These are phyloP conservation scores for Champsocephalus esox DNA, from an alignment of 2,797 vertebrate genomes.

Conservation along the genomic window DNA sequence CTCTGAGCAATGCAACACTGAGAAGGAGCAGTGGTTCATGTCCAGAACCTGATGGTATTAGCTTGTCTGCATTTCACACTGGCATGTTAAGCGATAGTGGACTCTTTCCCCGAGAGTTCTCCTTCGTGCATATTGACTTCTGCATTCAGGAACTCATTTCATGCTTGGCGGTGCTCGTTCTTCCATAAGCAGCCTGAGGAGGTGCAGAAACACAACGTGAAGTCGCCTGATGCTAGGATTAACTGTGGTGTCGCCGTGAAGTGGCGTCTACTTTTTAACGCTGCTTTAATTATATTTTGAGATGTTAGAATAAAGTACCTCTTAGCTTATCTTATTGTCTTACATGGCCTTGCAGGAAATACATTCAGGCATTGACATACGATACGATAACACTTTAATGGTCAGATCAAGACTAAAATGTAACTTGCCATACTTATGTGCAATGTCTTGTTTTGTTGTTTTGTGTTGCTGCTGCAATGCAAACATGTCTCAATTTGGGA, in stretches of 20 bases:
- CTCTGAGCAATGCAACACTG: slow-evolving; percentile 17
- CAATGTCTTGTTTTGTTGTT: no score
- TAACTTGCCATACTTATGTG: no score
- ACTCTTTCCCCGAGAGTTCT: slow-evolving; percentile 54
- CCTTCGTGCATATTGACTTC: slow-evolving; percentile 67
- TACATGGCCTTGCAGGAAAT: neutral
- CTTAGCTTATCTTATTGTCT: no score
- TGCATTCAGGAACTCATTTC: slow-evolving; percentile 75
- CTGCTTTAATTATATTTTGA: no score
- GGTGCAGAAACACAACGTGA: slow-evolving; percentile 30
- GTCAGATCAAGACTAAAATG: no score
- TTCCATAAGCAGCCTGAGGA: slow-evolving; percentile 50
- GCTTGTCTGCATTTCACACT: slow-evolving; percentile 22
- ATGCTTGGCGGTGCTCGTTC: slow-evolving; percentile 68
- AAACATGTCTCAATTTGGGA: no score
- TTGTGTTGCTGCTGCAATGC: no score
- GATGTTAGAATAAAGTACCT: no score
- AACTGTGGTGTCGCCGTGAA: neutral
- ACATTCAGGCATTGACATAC: neutral
- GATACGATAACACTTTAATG: no score
- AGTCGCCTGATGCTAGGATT: slow-evolving; percentile 19
- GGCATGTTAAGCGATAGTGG: slow-evolving; percentile 40
- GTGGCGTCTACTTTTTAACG: neutral
- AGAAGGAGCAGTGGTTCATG: slow-evolving; percentile 27
- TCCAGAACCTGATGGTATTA: slow-evolving; percentile 41